Base-by-base conservation (phyloP, 2,888 invertebrate species). In the Eupithecia exiguata region DNA sequence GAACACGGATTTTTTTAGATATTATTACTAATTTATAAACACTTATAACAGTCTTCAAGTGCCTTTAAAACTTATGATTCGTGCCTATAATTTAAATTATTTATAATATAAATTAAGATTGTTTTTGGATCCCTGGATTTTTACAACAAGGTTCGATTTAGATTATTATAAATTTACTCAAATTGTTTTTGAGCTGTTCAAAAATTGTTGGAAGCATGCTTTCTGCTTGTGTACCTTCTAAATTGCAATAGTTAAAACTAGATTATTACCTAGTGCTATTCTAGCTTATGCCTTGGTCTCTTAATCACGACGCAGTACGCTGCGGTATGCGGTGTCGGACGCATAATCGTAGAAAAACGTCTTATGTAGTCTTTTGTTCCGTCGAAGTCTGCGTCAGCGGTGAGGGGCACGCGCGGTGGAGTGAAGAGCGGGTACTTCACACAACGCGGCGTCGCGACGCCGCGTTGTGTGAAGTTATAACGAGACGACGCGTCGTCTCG, bases 61-160 rank as follows among this genome's bases (percentile, higher is more conserved):
- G 91, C 91, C 91, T 92, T 91, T 80, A 77, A 76, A 72, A 86
- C 87, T 87, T 88, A 88, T 89, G 87, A 89, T 76, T 77, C 77
- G 89, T 89, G 89, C 89, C 89, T 89, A 80, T 84, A 80, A 77
- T 79, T 74, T 81, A 78, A 79, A 81, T 43, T 75, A 77, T 71
- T 76, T 71, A 65, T 74, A 69, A 74, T 76, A 66, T 72, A 53
- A 1, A 75, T 67, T 68, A 69, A 65, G n/a, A 65, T 38, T 65
- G 79, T 71, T 81, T 68, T 68, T 71, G 71, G 66, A 70, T 21
- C 38, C 58, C 53, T 40, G 69, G 67, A 76, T 63, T 68, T 49
- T 43, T 21, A 18, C 46, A 16, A 69, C 16, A 73, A 76, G 79
- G 78, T 80, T 76, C 63, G 77, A 74, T 67, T 67, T 35, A 65